Evolutionary conservation across 64 coral and sea anemone species (phyloP).

Genomic region (Montipora sp.): DNA sequence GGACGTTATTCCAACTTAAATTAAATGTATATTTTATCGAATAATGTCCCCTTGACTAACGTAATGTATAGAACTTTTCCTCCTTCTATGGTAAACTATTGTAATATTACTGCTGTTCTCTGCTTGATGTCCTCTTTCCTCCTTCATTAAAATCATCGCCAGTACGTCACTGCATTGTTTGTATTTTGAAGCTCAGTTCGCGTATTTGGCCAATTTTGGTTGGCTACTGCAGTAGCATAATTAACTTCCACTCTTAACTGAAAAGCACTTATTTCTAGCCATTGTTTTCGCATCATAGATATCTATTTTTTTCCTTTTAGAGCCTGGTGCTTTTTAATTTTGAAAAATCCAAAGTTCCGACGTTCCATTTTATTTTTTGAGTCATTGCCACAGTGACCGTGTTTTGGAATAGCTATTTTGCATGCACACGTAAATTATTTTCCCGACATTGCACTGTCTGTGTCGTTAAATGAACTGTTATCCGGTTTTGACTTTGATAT

Average conservation of each 20-base stretch:
- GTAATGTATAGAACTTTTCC: background rate
- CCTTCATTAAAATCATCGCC: background rate
- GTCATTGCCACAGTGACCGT: conserved; percentile 15
- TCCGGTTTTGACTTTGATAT: too few relatives aligned
- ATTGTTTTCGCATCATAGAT: background rate
- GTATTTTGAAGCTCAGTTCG: background rate
- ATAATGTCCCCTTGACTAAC: background rate
- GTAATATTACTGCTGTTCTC: background rate
- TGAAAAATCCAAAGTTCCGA: background rate
- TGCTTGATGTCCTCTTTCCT: background rate
- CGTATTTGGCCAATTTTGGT: conserved; percentile 85
- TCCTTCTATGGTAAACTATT: background rate
- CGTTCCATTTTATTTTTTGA: background rate
- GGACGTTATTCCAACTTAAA: background rate
- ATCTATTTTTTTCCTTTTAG: background rate
- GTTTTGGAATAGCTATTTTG: background rate
- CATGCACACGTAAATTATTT: background rate
- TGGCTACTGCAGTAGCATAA: conserved; percentile 41
- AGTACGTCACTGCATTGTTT: conserved; percentile 20
- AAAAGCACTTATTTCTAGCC: background rate
- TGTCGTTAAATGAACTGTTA: too few relatives aligned
- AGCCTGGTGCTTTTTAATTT: background rate
- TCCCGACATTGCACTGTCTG: background rate
- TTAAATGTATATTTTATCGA: background rate
- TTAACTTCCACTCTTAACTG: background rate